Conservation (phyloP, 2,113 vertebrate genomes). For the Lutjanus erythropterus region DNA sequence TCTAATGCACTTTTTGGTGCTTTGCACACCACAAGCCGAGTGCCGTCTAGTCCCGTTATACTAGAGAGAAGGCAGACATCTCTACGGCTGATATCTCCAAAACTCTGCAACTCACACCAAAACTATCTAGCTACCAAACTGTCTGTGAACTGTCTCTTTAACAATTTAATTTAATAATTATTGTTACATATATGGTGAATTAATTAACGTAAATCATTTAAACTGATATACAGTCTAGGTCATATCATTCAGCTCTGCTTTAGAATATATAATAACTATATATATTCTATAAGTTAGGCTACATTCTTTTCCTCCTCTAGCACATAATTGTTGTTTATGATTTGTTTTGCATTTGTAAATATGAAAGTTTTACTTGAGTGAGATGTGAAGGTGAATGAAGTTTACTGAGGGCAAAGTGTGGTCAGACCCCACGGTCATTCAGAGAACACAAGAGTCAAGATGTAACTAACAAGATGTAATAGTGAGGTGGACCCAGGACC, state of each 20-base stretch:
- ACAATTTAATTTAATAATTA: no score
- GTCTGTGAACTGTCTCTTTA: no score
- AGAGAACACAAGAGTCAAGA: not conserved
- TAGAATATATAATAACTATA: not conserved
- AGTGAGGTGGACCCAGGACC: not conserved
- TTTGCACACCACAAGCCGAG: no score
- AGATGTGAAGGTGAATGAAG: no score
- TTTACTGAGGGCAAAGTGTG: not conserved
- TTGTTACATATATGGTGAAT: not conserved
- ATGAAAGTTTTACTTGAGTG: not conserved
- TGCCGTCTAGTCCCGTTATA: no score
- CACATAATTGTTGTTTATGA: not conserved
- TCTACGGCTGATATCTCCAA: no score
- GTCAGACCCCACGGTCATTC: not conserved
- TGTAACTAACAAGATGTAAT: not conserved
- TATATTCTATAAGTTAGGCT: not conserved
- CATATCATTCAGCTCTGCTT: not conserved
- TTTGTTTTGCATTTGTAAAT: not conserved
- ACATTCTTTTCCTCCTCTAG: not conserved
- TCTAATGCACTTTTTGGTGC: no score
- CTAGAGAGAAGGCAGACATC: no score
- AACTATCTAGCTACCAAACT: no score
- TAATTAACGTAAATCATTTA: not conserved
- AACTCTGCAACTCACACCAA: no score
- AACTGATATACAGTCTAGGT: not conserved